Evolutionary conservation across 2,113 vertebrate genomes (phyloP).

Genomic region (Corythornis vintsioides): DNA sequence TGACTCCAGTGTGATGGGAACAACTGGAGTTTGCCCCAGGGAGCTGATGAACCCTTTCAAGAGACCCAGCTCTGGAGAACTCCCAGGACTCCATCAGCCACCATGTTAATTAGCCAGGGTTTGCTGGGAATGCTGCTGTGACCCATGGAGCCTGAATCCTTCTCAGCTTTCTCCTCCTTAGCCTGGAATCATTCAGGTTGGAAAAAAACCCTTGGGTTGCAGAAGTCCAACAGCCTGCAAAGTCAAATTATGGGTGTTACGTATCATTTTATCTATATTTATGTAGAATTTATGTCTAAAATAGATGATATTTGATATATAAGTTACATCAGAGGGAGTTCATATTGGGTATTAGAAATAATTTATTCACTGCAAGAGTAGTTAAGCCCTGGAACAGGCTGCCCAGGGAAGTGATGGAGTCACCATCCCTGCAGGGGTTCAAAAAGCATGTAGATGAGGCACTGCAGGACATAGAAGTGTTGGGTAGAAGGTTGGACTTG

Average conservation of each 20-base stretch:
- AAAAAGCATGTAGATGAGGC: too few species aligned
- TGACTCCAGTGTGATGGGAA: not conserved
- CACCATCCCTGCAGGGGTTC: too few species aligned
- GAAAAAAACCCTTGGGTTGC: not conserved
- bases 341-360: too few species aligned
- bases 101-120: not conserved
- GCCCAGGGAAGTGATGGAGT: too few species aligned
- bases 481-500: too few species aligned
- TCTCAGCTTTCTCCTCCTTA: not conserved
- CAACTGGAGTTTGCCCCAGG: slow-evolving; percentile 17
- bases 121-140: not conserved
- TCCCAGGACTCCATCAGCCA: not conserved
- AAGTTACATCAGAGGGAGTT: too few species aligned
- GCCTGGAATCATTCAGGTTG: too few species aligned
- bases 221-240: not conserved
- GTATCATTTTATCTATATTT: not conserved
- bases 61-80: not conserved
- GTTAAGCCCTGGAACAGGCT: too few species aligned
- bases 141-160: not conserved
- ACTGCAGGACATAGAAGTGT: too few species aligned
- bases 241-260: not conserved
- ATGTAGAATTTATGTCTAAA: too few species aligned
- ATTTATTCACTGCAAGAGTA: too few species aligned
- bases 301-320: not conserved
- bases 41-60: slow-evolving; percentile 8